Percentiles rank a stretch among this genome's conserved stretches.
phyloP scores from a whole-genome alignment of 2,888 invertebrate genomes.

The Eudasyphora cyanicolor region DNA sequence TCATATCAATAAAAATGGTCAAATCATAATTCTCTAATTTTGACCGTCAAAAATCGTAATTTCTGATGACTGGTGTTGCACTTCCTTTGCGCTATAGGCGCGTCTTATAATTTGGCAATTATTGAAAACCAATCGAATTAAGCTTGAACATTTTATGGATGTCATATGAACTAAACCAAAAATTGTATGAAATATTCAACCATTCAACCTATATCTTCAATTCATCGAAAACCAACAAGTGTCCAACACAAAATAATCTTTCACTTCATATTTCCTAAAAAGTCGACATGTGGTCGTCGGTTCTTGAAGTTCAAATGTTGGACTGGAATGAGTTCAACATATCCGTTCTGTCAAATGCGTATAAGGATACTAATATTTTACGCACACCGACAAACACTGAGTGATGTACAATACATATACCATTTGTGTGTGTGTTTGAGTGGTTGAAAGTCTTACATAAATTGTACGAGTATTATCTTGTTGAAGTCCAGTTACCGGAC shows the following conservation, averaged over 20 bases:
- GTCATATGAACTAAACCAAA: too few relatives aligned
- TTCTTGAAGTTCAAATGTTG: neutral
- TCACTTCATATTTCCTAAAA: slow-evolving; percentile 34
- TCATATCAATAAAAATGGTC: too few relatives aligned
- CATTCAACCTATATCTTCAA: too few relatives aligned
- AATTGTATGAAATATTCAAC: too few relatives aligned
- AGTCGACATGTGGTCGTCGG: neutral
- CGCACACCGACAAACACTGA: neutral
- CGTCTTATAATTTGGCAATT: too few relatives aligned
- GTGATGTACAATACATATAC: too few relatives aligned
- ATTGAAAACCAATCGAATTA: too few relatives aligned
- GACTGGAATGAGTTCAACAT: neutral
- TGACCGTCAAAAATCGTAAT: too few relatives aligned
- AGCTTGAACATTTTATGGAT: too few relatives aligned
- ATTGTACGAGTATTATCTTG: slow-evolving; percentile 67
- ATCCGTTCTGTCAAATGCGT: slow-evolving; percentile 5
- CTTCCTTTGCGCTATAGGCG: too few relatives aligned
- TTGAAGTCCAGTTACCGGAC: slow-evolving; percentile 67
- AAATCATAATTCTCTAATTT: too few relatives aligned
- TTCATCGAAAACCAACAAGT: slow-evolving; percentile 40
- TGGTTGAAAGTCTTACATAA: slow-evolving; percentile 42
- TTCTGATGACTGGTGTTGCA: too few relatives aligned
- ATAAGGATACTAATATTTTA: neutral
- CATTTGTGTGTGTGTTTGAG: neutral
- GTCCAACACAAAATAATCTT: slow-evolving; percentile 42